Evolutionary conservation across 92 coral and sea anemone species (phyloP).

Genomic region (Diadumene lineata): DNA sequence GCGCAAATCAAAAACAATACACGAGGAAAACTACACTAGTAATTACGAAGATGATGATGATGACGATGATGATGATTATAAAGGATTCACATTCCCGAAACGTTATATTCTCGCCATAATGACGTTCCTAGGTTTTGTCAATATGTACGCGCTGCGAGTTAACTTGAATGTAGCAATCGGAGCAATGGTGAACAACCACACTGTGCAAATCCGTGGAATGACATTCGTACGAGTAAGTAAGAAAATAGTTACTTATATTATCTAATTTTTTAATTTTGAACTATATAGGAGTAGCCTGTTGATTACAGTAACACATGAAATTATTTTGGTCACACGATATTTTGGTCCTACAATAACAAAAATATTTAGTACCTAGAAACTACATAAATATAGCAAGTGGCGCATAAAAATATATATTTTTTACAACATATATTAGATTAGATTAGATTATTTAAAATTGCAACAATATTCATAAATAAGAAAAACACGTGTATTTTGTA

Average conservation of each 20-base stretch:
- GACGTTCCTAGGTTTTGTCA: conserved; percentile 84
- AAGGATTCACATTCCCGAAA: conserved; percentile 65
- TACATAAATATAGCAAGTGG: too few species aligned
- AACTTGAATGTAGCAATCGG: conserved; percentile 84
- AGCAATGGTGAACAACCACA: conserved; percentile 91
- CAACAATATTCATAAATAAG: too few species aligned
- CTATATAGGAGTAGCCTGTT: too few species aligned
- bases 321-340: too few species aligned
- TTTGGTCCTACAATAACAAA: too few species aligned
- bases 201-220: conserved; percentile 62
- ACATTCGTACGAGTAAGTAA: conserved; percentile 58
- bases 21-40: conserved; percentile 11
- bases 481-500: too few species aligned
- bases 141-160: conserved; percentile 80
- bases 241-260: neutral
- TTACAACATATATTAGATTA: too few species aligned
- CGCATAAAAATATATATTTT: too few species aligned
- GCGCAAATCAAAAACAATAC: neutral
- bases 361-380: too few species aligned
- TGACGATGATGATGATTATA: conserved; percentile 9
- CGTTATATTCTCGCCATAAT: conserved; percentile 78
- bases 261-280: too few species aligned
- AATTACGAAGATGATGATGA: conserved; percentile 10
- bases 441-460: too few species aligned
- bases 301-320: too few species aligned